phyloP scores from a whole-genome alignment of 2,888 invertebrate species.

The Sthenelais limicola region DNA sequence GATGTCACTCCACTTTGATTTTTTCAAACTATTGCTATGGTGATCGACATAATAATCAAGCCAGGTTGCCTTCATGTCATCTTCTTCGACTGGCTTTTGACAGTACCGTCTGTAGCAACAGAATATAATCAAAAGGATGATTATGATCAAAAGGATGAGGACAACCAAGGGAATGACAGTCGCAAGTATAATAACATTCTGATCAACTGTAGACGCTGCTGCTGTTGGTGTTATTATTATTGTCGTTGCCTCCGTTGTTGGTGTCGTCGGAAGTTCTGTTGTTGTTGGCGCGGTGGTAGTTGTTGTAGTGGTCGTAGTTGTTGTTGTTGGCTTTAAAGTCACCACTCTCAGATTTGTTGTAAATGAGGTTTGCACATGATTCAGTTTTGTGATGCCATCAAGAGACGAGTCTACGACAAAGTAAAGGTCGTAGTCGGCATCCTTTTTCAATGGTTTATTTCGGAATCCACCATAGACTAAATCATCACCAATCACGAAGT shows the following conservation, averaged over 20 bases:
- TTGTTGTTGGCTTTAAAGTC: conserved; percentile 1
- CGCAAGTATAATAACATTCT: too few species aligned
- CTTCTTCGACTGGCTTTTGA: conserved; percentile 38
- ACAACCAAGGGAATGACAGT: conserved; percentile 51
- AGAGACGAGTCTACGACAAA: conserved; percentile 82
- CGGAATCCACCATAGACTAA: conserved; percentile 81
- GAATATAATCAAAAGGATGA: conserved; percentile 52
- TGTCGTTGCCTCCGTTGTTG: background rate
- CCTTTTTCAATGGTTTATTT: conserved; percentile 82
- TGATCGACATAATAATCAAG: conserved; percentile 44
- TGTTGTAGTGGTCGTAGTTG: background rate
- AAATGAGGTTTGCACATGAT: conserved; percentile 16
- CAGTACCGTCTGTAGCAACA: conserved; percentile 51
- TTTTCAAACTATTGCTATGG: conserved; percentile 10
- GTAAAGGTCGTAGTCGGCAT: conserved; percentile 78
- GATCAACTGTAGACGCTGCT: too few species aligned
- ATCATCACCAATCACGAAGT: conserved; percentile 85
- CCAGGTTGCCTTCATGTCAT: conserved; percentile 47
- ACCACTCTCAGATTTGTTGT: conserved; percentile 15
- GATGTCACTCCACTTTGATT: conserved; percentile 50
- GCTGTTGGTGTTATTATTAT: too few species aligned
- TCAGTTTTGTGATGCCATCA: conserved; percentile 77
- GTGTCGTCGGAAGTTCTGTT: background rate
- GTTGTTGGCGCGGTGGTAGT: conserved; percentile 1
- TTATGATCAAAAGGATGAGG: conserved; percentile 54